phyloP scores from a whole-genome alignment of 2,113 vertebrate genomes.

The western clawed frog (Xenopus tropicalis) region DNA sequence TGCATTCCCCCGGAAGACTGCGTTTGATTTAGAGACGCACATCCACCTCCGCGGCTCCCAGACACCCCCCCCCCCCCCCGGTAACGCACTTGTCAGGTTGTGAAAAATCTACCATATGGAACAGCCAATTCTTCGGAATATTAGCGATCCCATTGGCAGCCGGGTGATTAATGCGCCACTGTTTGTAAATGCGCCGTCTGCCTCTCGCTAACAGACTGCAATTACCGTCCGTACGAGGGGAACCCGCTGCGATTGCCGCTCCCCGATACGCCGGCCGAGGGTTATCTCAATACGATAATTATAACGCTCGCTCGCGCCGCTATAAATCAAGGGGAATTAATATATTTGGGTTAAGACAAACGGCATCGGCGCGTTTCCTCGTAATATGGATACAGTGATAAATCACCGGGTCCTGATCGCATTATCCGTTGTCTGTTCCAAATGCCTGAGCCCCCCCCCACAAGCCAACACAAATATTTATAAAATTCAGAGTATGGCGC shows the following conservation, averaged over 20 bases:
- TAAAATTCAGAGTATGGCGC: background rate
- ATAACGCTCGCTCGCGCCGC: background rate
- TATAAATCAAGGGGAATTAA: slow-evolving; percentile 24
- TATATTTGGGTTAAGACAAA: slow-evolving; percentile 34
- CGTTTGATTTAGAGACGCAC: too few relatives aligned
- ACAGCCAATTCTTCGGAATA: background rate
- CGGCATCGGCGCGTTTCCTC: background rate
- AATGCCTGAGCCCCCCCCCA: background rate
- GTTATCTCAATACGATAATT: slow-evolving; percentile 30
- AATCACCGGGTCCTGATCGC: background rate
- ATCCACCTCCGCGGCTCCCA: too few relatives aligned
- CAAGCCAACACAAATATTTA: background rate
- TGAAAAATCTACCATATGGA: slow-evolving; percentile 7
- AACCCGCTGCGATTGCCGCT: slow-evolving; percentile 12
- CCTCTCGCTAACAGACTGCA: slow-evolving; percentile 13
- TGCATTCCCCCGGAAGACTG: too few relatives aligned
- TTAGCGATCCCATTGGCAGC: slow-evolving; percentile 1
- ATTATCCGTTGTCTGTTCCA: background rate
- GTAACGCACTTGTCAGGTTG: background rate
- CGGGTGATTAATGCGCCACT: slow-evolving; percentile 22
- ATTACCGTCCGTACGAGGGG: slow-evolving; percentile 16
- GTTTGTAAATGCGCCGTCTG: background rate
- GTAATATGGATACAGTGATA: background rate
- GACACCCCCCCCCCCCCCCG: too few relatives aligned
- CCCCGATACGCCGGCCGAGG: background rate